Base-by-base conservation (phyloP, 2,797 vertebrate species). In the Epinephelus awoara region DNA sequence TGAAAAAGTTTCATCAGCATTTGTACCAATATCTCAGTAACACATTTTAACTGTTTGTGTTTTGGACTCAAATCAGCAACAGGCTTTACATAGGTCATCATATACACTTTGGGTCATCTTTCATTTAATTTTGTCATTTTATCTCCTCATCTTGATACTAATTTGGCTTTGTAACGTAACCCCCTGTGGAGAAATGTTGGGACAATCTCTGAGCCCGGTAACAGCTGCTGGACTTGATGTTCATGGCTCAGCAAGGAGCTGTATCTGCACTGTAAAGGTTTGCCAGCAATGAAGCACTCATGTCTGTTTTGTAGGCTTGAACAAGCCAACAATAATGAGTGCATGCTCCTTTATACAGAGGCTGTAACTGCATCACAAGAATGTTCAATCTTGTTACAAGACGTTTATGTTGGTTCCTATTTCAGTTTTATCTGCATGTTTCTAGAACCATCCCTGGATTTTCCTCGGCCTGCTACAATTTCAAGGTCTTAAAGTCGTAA, bases 161-260 rank as follows among this genome's bases (percentile, higher is more conserved):
- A 44, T 62, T 3, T 25, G 14, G 42, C 7, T 67, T 52, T 66
- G 11, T 38, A n/a, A n/a, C n/a, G n/a, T n/a, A n/a, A n/a, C n/a
- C 3, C 29, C 11, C 6, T 19, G 27, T 6, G 50, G 19, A 42
- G 13, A 58, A 19, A 40, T 29, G 29, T 3, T 46, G 54, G 15
- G 15, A 14, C 18, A 21, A 6, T 42, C 51, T 59, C 19, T 46
- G 10, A 3, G 3, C 5, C 4, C 34, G 29, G 2, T 21, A 64
- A 65, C 44, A 72, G 63, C 68, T 69, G 75, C 15, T 34, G 5
- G 5, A 47, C 40, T 38, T 57, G 23, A 23, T 19, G 18, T 21
- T 10, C 0, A 15, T 15, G 23, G 7, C 55, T 67, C 62, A 25
- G 9, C 54, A 6, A 46, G 0, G 23, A 51, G 8, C 19, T 19